Evolutionary conservation across 2,113 vertebrate species (phyloP).

Genomic region (Mola mola): DNA sequence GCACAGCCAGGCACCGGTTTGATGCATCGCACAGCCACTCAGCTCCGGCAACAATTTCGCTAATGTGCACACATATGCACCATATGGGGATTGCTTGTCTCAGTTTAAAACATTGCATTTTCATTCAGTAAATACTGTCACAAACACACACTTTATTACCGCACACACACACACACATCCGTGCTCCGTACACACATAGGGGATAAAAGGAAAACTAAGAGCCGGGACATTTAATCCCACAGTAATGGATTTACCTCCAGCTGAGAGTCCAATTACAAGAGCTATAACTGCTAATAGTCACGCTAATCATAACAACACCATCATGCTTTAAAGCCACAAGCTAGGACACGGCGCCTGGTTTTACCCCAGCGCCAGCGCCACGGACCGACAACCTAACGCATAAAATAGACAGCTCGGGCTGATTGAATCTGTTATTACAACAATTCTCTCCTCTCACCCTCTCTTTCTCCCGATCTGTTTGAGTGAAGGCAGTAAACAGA

Average conservation of each 20-base stretch:
- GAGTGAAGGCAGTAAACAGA: no score
- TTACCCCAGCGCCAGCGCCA: constrained; percentile 12
- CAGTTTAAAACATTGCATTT: constrained; percentile 20
- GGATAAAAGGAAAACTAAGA: constrained; percentile 11
- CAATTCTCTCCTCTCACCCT: background rate
- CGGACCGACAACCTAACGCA: constrained; percentile 52
- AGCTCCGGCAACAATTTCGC: constrained; percentile 5
- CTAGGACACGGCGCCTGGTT: constrained; percentile 38
- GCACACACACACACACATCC: background rate
- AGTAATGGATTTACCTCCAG: constrained; percentile 64
- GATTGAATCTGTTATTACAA: constrained; percentile 32
- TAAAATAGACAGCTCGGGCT: constrained; percentile 39
- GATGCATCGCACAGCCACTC: background rate
- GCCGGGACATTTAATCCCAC: constrained; percentile 47
- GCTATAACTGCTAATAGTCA: constrained; percentile 66
- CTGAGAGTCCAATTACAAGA: constrained; percentile 72
- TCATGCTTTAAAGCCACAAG: constrained; percentile 39
- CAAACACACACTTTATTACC: background rate
- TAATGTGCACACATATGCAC: constrained; percentile 20
- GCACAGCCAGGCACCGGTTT: constrained; percentile 7
- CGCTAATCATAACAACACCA: constrained; percentile 60
- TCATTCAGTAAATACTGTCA: constrained; percentile 32
- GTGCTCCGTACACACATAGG: background rate
- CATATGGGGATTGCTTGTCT: constrained; percentile 8
- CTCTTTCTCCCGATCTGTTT: background rate